Percentiles rank a stretch among this genome's conserved stretches.
Conservation (phyloP, 2,113 vertebrate species). For the Ascaphus truei region DNA sequence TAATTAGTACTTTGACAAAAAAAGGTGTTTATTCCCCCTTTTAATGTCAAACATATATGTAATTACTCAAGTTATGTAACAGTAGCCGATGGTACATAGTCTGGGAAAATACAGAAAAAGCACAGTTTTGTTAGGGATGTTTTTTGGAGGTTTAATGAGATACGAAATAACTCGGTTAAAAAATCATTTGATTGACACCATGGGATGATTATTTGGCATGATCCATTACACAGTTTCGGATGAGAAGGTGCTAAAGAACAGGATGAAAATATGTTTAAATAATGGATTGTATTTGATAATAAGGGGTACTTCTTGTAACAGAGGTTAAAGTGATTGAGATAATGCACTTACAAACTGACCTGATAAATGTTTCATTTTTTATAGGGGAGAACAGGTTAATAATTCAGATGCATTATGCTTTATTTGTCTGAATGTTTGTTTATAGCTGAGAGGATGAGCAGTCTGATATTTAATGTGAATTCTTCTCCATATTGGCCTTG, state of each 20-base stretch:
- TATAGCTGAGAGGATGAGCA: background rate
- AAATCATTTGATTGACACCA: background rate
- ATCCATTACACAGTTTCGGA: too few relatives aligned
- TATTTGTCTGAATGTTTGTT: constrained; percentile 27
- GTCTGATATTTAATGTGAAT: background rate
- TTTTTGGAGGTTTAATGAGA: too few relatives aligned
- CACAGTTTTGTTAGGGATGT: too few relatives aligned
- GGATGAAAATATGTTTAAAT: too few relatives aligned
- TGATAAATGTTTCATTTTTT: constrained; percentile 47
- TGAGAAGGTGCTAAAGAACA: too few relatives aligned
- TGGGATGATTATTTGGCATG: too few relatives aligned
- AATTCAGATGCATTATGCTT: constrained; percentile 45
- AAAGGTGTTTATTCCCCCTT: too few relatives aligned
- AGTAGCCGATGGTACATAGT: constrained; percentile 9
- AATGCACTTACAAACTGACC: constrained; percentile 48
- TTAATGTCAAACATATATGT: background rate
- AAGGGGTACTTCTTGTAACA: background rate
- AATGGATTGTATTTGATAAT: background rate
- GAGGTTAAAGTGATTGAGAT: constrained; percentile 40
- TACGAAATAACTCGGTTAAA: background rate
- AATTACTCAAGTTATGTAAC: constrained; percentile 24
- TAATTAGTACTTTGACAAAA: background rate
- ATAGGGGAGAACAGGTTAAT: constrained; percentile 44
- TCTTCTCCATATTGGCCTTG: background rate
- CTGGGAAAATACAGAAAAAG: background rate